Percentiles rank a stretch among this genome's conserved stretches.
These are phyloP conservation scores for Deilephila porcellus DNA, from an alignment of 2,888 invertebrate species.

Conservation along the genomic window DNA sequence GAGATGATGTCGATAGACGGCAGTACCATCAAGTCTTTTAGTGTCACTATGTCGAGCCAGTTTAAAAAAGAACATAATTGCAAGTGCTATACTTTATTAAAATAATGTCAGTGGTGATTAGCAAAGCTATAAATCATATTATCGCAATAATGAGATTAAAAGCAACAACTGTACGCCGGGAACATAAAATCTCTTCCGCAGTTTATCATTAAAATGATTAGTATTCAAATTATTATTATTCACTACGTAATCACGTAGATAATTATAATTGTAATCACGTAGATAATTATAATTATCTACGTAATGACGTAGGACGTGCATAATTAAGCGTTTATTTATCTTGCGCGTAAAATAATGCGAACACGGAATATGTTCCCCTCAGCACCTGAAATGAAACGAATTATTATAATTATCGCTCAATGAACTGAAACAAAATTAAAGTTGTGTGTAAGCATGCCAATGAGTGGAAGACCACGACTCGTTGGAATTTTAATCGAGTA, in stretches of 20 bases:
- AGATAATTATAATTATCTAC: neutral
- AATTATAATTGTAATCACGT: neutral
- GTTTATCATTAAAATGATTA: neutral
- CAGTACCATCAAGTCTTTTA: too few relatives aligned
- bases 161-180: too few relatives aligned
- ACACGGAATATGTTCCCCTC: slow-evolving; percentile 71
- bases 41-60: too few relatives aligned
- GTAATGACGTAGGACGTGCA: neutral
- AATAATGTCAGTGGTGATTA: too few relatives aligned
- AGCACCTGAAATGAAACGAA: slow-evolving; percentile 65
- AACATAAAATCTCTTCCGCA: too few relatives aligned
- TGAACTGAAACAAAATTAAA: slow-evolving; percentile 39
- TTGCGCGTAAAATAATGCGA: slow-evolving; percentile 71
- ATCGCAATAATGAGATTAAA: too few relatives aligned
- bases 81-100: too few relatives aligned
- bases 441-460: slow-evolving; percentile 24
- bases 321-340: slow-evolving; percentile 46
- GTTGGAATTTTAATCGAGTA: neutral
- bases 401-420: slow-evolving; percentile 39
- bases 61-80: too few relatives aligned
- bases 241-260: too few relatives aligned
- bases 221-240: neutral
- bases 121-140: too few relatives aligned
- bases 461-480: slow-evolving; percentile 26
- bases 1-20: too few relatives aligned